Base-by-base conservation (phyloP, 2,113 vertebrate species). In the Neodontobutis hainanensis region DNA sequence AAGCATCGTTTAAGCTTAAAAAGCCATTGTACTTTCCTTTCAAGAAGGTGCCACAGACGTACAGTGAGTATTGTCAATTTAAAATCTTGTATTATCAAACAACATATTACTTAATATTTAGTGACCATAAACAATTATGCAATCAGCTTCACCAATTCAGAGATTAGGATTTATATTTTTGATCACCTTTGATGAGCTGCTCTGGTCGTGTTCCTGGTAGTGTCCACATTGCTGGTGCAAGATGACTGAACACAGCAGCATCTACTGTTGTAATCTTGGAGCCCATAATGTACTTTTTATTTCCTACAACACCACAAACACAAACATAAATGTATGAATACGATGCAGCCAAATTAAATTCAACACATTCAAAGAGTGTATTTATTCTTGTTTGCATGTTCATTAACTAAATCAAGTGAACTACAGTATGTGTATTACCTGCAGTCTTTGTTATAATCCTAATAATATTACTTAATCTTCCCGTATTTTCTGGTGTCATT, bases 271-370 rank as follows among this genome's bases (percentile, higher is more conserved):
- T 96, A 67, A 97, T 86, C 8, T 89, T 94, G 51, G 95, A 92
- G 75, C 97, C 97, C 97, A 99, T 98, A 35, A 99, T 89, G 87
- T 95, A 99, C 72, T 98, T 98, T 85, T 99, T 99, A 86, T 98
- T 93, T 78, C 97, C 97, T 99, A 1, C 35, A 5, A 60, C 11
- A 52, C 65, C 2, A 90, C 78, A 63, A 14, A 50, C 4, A 60
- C 10, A 43, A n/a, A 49, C 19, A 40, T 47, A 47, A 5, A 14
- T 11, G n/a, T 6, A 4, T 8, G 53, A 35, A 53, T 27, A 38
- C 9, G 27, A 50, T 36, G 42, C 5, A 42, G 47, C 19, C 73
- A 12, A 36, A 53, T 50, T 7, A 15, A 15, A 19, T 50, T 50
- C 12, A 46, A 11, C 6, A 67, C 5, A 57, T 32, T 38, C 10